These are phyloP conservation scores for Drosophila siamana DNA, from an alignment of 2,888 invertebrate species.

Conservation along the genomic window DNA sequence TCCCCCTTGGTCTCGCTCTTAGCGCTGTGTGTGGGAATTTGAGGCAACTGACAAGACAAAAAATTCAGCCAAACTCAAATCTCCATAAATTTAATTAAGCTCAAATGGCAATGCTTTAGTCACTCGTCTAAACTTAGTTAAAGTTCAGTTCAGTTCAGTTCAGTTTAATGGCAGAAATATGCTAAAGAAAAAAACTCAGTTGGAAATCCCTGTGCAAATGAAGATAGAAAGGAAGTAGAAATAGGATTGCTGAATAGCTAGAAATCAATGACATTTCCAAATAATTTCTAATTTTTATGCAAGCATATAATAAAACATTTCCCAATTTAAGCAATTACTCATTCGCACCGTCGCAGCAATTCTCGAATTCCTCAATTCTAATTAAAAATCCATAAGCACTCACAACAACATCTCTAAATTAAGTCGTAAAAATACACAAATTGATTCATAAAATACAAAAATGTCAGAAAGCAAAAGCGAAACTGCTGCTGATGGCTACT, in stretches of 20 bases:
- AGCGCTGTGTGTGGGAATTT: conserved; percentile 73
- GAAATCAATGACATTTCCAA: not conserved
- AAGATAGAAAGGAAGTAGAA: not conserved
- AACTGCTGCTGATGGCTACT: conserved; percentile 28
- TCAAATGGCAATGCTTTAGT: conserved; percentile 46
- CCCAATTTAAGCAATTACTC: conserved; percentile 20
- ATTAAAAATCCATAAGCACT: conserved; percentile 38
- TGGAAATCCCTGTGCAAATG: not conserved
- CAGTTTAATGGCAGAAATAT: conserved; percentile 16
- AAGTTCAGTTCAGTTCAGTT: conserved; percentile 11
- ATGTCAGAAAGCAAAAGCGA: conserved; percentile 26
- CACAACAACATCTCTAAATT: conserved; percentile 43
- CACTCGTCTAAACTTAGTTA: conserved; percentile 15
- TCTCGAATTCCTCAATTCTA: conserved; percentile 16
- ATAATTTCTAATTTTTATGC: not conserved
- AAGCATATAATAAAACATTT: not conserved
- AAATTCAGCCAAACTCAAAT: conserved; percentile 47
- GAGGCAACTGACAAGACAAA: conserved; percentile 4
- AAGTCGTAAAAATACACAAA: conserved; percentile 63
- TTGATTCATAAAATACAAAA: conserved; percentile 64
- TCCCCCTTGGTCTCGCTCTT: conserved; percentile 3
- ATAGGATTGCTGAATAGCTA: not conserved
- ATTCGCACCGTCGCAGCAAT: conserved; percentile 30
- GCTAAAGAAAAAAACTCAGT: not conserved
- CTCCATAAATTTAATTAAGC: conserved; percentile 68